A percentile compares a stretch with the other conserved stretches of the same genome.
These are phyloP conservation scores for Drosophila pachea DNA, from an alignment of 1,140 invertebrate genomes.

Conservation along the genomic window DNA sequence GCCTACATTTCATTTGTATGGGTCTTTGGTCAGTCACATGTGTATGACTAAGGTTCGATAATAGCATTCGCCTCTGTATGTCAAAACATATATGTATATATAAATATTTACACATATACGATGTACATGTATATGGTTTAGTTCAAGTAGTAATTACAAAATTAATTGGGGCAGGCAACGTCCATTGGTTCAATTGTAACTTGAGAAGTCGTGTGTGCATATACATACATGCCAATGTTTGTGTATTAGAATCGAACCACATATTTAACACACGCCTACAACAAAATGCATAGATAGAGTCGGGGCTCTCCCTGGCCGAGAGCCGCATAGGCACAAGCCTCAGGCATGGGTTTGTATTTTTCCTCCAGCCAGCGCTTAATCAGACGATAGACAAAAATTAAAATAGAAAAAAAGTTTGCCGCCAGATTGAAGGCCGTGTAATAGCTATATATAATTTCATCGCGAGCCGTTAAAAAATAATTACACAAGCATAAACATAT, in stretches of 20 bases:
- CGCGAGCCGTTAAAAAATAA: constrained; percentile 26
- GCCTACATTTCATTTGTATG: constrained; percentile 39
- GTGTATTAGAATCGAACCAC: neutral
- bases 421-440: constrained; percentile 44
- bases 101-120: constrained; percentile 1
- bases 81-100: neutral
- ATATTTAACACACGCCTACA: constrained; percentile 25
- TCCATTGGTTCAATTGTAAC: constrained; percentile 11
- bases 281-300: neutral
- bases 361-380: constrained; percentile 17
- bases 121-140: neutral
- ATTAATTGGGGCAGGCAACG: constrained; percentile 38
- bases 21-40: constrained; percentile 30
- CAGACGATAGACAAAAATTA: constrained; percentile 43
- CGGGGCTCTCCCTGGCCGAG: neutral
- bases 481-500: constrained; percentile 31
- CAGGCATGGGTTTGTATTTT: constrained; percentile 45
- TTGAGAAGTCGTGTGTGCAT: constrained; percentile 11
- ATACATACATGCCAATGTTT: neutral
- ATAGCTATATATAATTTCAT: constrained; percentile 64
- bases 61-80: constrained; percentile 30
- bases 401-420: constrained; percentile 7
- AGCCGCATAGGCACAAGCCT: neutral
- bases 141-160: constrained; percentile 7
- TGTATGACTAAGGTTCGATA: constrained; percentile 29